A percentile compares a stretch with the other conserved stretches of the same genome.
Conservation (phyloP, 2,113 vertebrate genomes). For the Eptesicus fuscus region DNA sequence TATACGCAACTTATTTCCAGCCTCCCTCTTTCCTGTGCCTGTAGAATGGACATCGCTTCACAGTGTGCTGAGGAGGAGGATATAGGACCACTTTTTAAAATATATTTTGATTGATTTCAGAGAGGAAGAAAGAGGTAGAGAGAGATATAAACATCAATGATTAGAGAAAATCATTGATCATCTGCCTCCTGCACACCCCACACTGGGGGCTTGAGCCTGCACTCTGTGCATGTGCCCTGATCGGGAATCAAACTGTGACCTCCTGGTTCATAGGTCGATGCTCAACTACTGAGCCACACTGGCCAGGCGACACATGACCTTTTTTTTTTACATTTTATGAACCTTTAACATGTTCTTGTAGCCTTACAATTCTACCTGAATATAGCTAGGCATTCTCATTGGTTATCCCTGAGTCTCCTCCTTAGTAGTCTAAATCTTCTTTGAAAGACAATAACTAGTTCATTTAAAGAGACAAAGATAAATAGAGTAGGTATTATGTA, state of each 20-base stretch:
- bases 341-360: neutral
- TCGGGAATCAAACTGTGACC: no score
- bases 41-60: neutral
- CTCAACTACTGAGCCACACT: no score
- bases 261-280: no score
- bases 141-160: no score
- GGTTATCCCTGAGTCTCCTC: neutral
- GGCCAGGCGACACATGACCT: no score
- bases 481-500: neutral
- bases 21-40: neutral
- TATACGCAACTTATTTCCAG: neutral
- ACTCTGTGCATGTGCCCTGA: no score
- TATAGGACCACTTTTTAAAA: neutral
- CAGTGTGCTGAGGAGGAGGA: neutral
- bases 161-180: no score
- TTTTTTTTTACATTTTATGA: neutral
- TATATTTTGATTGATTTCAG: no score
- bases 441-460: neutral
- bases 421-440: neutral
- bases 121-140: no score
- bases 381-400: constrained; percentile 31
- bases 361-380: constrained; percentile 41
- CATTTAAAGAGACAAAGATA: neutral
- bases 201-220: no score
- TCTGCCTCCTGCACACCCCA: no score